Evolutionary conservation across 1,140 invertebrate species (phyloP).

Genomic region (Arion vulgaris): DNA sequence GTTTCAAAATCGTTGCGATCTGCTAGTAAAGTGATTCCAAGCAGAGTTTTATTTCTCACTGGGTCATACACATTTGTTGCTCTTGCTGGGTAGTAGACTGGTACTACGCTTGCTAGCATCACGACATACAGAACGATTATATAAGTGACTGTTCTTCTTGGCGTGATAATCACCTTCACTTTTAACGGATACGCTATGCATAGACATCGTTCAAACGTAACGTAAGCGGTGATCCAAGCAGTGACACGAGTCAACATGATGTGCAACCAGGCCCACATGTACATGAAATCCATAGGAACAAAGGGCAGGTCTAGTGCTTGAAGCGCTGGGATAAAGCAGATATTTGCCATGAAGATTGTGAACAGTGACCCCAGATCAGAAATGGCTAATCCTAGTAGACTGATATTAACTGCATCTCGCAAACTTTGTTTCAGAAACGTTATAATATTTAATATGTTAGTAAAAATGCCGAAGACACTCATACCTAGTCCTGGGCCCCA

Average conservation of each 20-base stretch:
- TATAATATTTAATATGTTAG: constrained; percentile 14
- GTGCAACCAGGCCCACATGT: constrained; percentile 17
- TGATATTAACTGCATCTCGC: constrained; percentile 27
- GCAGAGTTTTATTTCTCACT: not conserved
- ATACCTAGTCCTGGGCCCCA: not conserved
- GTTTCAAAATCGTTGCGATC: constrained; percentile 1
- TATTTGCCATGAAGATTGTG: not conserved
- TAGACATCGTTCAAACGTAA: constrained; percentile 22
- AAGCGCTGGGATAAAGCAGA: constrained; percentile 8
- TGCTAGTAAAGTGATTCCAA: not conserved
- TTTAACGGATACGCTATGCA: constrained; percentile 29
- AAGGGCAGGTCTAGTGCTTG: constrained; percentile 16
- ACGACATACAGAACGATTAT: constrained; percentile 10
- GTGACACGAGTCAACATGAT: constrained; percentile 14
- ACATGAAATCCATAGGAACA: constrained; percentile 2
- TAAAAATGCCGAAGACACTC: constrained; percentile 16
- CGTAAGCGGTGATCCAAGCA: constrained; percentile 12
- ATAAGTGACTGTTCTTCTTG: not conserved
- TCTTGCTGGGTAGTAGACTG: constrained; percentile 8
- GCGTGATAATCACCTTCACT: constrained; percentile 16
- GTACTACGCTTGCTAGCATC: not conserved
- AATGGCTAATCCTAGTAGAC: constrained; percentile 10
- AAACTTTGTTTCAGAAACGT: constrained; percentile 1
- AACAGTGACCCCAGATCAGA: constrained; percentile 21
- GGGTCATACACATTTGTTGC: not conserved